These are phyloP conservation scores for Invenusta paracnida DNA, from an alignment of 2,888 invertebrate species.

Conservation along the genomic window DNA sequence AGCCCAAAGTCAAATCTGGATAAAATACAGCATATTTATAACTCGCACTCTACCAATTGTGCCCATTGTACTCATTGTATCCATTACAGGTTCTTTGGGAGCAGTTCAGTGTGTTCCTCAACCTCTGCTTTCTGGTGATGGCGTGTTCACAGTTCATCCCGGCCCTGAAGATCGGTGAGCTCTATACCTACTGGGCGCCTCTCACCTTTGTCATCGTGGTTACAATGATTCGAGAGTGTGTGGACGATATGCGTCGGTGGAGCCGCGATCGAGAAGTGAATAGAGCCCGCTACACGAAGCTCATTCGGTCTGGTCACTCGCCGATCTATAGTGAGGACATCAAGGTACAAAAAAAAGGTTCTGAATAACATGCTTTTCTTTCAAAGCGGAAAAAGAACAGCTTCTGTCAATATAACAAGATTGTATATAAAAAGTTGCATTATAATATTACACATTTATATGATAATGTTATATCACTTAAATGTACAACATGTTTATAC, in stretches of 20 bases:
- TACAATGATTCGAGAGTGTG: conserved; percentile 88
- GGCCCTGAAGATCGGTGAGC: conserved; percentile 87
- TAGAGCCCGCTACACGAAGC: conserved; percentile 80
- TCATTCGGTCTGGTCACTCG: conserved; percentile 67
- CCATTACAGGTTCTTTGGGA: conserved; percentile 87
- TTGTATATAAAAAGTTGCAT: conserved; percentile 68
- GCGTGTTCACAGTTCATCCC: conserved; percentile 95
- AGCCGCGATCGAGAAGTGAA: conserved; percentile 93
- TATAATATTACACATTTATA: too few species aligned
- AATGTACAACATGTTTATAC: too few species aligned
- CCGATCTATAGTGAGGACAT: conserved; percentile 68
- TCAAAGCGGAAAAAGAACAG: too few species aligned
- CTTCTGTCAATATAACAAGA: neutral
- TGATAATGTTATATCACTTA: too few species aligned
- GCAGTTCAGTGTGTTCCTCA: conserved; percentile 97
- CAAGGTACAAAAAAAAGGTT: neutral
- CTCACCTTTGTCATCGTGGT: conserved; percentile 89
- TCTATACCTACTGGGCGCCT: conserved; percentile 99
- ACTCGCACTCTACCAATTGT: too few species aligned
- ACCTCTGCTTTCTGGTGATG: conserved; percentile 95
- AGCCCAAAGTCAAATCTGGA: too few species aligned
- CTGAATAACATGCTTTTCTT: too few species aligned
- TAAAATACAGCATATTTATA: too few species aligned
- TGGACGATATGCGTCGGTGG: conserved; percentile 87
- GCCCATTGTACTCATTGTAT: too few species aligned